phyloP scores from a whole-genome alignment of 1,140 invertebrate species.

The Oscheius sp. region DNA sequence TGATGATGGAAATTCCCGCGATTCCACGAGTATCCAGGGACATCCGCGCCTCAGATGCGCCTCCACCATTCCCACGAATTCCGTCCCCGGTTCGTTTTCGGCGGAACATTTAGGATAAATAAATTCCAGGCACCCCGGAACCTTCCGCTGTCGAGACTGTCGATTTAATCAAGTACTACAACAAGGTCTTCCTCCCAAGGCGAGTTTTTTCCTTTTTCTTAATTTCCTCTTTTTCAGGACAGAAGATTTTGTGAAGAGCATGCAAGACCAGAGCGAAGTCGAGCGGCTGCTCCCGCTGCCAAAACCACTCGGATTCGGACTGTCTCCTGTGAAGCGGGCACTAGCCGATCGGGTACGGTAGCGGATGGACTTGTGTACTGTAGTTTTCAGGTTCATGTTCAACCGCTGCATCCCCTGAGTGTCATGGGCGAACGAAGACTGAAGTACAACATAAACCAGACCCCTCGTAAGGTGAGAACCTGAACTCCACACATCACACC shows the following conservation, averaged over 20 bases:
- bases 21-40: conserved; percentile 37
- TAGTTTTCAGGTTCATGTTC: conserved; percentile 12
- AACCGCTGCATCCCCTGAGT: no score
- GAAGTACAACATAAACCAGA: conserved; percentile 44
- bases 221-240: background rate
- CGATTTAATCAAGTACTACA: conserved; percentile 55
- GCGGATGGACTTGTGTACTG: no score
- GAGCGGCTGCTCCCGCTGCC: conserved; percentile 45
- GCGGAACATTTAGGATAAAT: background rate
- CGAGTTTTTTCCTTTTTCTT: background rate
- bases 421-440: conserved; percentile 5
- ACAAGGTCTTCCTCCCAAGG: conserved; percentile 47
- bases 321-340: conserved; percentile 48
- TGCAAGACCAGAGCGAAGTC: conserved; percentile 42
- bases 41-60: conserved; percentile 29
- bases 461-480: conserved; percentile 45
- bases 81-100: conserved; percentile 26
- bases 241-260: conserved; percentile 53
- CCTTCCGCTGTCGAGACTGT: conserved; percentile 41
- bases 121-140: conserved; percentile 44
- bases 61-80: conserved; percentile 37
- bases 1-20: conserved; percentile 51
- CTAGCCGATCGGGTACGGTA: conserved; percentile 40
- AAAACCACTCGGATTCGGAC: conserved; percentile 35
- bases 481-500: no score